These are phyloP conservation scores for Whitmania pigra DNA, from an alignment of 1,140 invertebrate species.

Conservation along the genomic window DNA sequence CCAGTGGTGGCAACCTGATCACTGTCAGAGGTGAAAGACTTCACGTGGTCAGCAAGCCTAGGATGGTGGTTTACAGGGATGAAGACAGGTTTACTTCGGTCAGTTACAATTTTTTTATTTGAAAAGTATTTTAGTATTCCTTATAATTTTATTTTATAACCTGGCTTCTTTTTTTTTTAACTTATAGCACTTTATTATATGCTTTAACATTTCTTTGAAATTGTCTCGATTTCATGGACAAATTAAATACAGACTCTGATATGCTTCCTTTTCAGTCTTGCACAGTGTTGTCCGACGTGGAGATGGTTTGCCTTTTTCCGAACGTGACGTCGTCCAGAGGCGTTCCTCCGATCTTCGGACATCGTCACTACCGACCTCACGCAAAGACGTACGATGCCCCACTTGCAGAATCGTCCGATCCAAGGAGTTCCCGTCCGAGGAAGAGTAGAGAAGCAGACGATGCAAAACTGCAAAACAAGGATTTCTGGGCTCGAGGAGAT, in stretches of 20 bases:
- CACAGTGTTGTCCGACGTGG: conserved; percentile 57
- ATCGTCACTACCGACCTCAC: conserved; percentile 50
- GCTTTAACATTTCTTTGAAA: too few species aligned
- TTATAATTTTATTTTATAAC: too few species aligned
- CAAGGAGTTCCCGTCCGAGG: too few species aligned
- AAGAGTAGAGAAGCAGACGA: too few species aligned
- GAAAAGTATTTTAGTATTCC: too few species aligned
- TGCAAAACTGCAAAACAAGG: too few species aligned
- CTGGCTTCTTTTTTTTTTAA: too few species aligned
- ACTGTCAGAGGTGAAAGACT: conserved; percentile 76
- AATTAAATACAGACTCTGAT: neutral
- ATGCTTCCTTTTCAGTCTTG: conserved; percentile 52
- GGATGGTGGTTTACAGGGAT: conserved; percentile 74
- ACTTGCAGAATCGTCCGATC: too few species aligned
- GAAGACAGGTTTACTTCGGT: conserved; percentile 56
- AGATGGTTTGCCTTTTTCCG: conserved; percentile 76
- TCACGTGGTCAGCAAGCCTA: conserved; percentile 70
- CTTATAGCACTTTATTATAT: too few species aligned
- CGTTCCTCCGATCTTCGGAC: neutral
- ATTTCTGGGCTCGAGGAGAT: too few species aligned
- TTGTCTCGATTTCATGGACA: too few species aligned
- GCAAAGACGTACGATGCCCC: conserved; percentile 32
- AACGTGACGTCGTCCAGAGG: conserved; percentile 40
- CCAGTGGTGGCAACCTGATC: conserved; percentile 75
- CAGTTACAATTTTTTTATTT: conserved; percentile 12